Evolutionary conservation across 92 coral and sea anemone genomes (phyloP).

Genomic region (Porites lobata): DNA sequence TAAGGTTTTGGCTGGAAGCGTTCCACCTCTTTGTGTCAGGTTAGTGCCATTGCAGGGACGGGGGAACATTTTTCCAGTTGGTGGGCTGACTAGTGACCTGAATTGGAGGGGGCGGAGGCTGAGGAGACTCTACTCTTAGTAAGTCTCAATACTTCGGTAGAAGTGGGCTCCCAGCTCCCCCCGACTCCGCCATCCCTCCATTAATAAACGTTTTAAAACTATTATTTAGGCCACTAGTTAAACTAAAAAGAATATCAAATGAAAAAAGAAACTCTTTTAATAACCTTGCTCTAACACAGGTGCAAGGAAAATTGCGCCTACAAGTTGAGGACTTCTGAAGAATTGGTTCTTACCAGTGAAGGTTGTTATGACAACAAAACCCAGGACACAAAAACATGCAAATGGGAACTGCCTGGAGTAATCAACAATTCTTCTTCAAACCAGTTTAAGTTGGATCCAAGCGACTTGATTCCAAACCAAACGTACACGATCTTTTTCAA

Average conservation of each 20-base stretch:
- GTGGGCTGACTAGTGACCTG: too few relatives aligned
- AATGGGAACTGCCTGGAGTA: constrained; percentile 38
- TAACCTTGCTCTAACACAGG: constrained; percentile 22
- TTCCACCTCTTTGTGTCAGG: constrained; percentile 74
- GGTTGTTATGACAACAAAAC: constrained; percentile 39
- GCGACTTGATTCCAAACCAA: constrained; percentile 26
- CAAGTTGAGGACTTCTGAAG: constrained; percentile 53
- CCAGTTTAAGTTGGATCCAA: constrained; percentile 34
- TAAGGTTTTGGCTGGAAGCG: constrained; percentile 30
- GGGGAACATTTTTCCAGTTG: too few relatives aligned
- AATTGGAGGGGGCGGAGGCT: too few relatives aligned
- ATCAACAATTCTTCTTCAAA: constrained; percentile 4
- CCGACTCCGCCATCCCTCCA: too few relatives aligned
- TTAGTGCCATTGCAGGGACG: constrained; percentile 1
- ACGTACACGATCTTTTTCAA: constrained; percentile 39
- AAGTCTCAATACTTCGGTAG: too few relatives aligned
- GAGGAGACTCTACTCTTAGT: too few relatives aligned
- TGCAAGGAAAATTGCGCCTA: constrained; percentile 73
- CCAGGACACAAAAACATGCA: constrained; percentile 17
- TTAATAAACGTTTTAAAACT: too few relatives aligned
- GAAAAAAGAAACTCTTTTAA: background rate
- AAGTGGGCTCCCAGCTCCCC: too few relatives aligned
- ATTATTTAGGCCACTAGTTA: background rate
- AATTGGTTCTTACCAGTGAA: constrained; percentile 38
- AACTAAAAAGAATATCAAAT: background rate